Base-by-base conservation (phyloP, 2,797 vertebrate genomes). In the Argentina silus region DNA sequence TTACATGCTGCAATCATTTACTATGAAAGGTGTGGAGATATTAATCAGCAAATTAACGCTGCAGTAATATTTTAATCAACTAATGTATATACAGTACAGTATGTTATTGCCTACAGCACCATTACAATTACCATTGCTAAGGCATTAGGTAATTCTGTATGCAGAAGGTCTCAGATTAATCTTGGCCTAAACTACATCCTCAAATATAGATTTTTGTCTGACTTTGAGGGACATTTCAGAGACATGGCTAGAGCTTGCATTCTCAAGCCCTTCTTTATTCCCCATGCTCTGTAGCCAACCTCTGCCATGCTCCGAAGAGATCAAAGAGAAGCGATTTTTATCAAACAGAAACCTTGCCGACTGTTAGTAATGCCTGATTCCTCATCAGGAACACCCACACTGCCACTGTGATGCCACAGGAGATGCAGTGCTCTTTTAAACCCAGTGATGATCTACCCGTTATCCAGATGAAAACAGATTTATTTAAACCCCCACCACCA, bases 401-500 rank as follows among this genome's bases (percentile, higher is more conserved):
- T 80, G 86, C 85, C 86, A 78, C 81, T 70, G 6, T 42, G 79
- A 89, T 85, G 82, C 86, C 84, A 84, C 80, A 55, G 78, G 84
- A 81, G 84, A 86, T 47, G 81, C 82, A 67, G 87, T 88, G 89
- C 90, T 93, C 90, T 90, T 93, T 93, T 92, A 91, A 93, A 93
- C 86, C 91, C 85, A 86, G 85, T 87, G 86, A 87, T 91, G 86
- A 93, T 89, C 89, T 86, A 87, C 83, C 83, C 77, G 85, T 92
- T 91, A 93, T 93, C 90, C 91, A 92, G 91, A 92, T 92, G 84
- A 91, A 91, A 91, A 92, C 82, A 87, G 92, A 92, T 91, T 93
- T 93, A 91, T 87, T 92, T 90, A 88, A 90, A 87, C 90, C 82
- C 86, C 86, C 57, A 12, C 57, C 27, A 5, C 21, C 57, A 10